Percentiles rank a stretch among this genome's conserved stretches.
These are phyloP conservation scores for Augiades crinisus DNA, from an alignment of 2,888 invertebrate genomes.

Conservation along the genomic window DNA sequence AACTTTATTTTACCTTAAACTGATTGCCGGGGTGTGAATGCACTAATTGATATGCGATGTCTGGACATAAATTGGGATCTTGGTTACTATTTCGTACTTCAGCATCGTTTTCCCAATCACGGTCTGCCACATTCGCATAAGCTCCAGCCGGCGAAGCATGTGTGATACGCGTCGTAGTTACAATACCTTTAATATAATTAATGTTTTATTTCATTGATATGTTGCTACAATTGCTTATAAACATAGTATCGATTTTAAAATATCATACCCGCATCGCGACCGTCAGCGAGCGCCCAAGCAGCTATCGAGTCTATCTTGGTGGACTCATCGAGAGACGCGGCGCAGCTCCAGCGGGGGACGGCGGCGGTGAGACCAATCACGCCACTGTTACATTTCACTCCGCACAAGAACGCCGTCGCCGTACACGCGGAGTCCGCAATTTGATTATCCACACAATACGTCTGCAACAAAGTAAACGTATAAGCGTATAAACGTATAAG, in stretches of 20 bases:
- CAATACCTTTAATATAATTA: conserved; percentile 67
- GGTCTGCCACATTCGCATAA: conserved; percentile 83
- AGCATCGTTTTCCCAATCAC: conserved; percentile 88
- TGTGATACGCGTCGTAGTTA: conserved; percentile 89
- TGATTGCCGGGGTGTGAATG: too few relatives aligned
- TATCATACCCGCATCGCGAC: conserved; percentile 56
- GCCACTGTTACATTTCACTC: conserved; percentile 83
- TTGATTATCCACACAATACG: conserved; percentile 82
- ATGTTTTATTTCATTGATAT: too few relatives aligned
- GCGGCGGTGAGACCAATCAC: conserved; percentile 85
- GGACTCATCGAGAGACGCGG: conserved; percentile 79
- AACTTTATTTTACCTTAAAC: too few relatives aligned
- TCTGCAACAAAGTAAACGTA: conserved; percentile 45
- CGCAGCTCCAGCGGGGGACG: conserved; percentile 82
- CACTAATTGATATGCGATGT: too few relatives aligned
- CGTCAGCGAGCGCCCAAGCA: conserved; percentile 82
- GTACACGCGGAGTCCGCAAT: conserved; percentile 87
- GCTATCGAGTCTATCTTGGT: conserved; percentile 83
- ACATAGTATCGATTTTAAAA: too few relatives aligned
- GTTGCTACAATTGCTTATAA: too few relatives aligned
- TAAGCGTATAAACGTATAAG: too few relatives aligned
- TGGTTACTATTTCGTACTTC: too few relatives aligned
- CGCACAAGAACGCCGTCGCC: conserved; percentile 85
- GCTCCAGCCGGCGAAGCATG: conserved; percentile 87
- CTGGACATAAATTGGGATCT: conserved; percentile 68